Percentiles rank a stretch among this genome's conserved stretches.
Conservation (phyloP, 2,888 invertebrate species). For the Philereme transversata region DNA sequence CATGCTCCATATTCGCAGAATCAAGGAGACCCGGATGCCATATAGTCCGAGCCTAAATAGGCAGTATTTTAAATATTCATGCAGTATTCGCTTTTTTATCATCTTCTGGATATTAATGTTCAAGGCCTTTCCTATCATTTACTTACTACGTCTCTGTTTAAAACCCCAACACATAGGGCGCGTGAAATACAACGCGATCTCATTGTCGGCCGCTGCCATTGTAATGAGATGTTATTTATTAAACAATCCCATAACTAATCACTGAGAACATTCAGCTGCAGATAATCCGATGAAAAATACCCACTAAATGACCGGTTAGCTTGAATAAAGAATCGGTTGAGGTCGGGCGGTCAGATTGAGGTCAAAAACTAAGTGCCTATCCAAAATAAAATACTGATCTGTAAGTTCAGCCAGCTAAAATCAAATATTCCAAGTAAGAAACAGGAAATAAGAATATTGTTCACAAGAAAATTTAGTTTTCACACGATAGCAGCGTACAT, state of each 20-base stretch:
- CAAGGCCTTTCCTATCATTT: slow-evolving; percentile 2
- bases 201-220: slow-evolving; percentile 60
- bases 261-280: slow-evolving; percentile 44
- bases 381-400: too few species aligned
- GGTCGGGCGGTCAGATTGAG: slow-evolving; percentile 7
- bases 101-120: neutral
- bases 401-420: too few species aligned
- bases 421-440: too few species aligned
- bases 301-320: slow-evolving; percentile 23
- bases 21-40: too few species aligned
- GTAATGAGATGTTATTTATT: slow-evolving; percentile 81
- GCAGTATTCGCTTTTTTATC: too few species aligned
- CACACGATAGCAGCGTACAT: too few species aligned
- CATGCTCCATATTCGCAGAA: too few species aligned
- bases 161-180: slow-evolving; percentile 46
- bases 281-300: slow-evolving; percentile 35
- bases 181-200: slow-evolving; percentile 71
- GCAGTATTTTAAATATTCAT: too few species aligned
- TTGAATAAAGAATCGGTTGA: slow-evolving; percentile 10
- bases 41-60: too few species aligned
- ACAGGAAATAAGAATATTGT: too few species aligned
- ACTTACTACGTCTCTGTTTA: slow-evolving; percentile 50
- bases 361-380: too few species aligned
- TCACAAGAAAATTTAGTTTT: too few species aligned
- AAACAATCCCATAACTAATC: slow-evolving; percentile 70